These are phyloP conservation scores for Tetrax tetrax DNA, from an alignment of 2,113 vertebrate genomes.

Conservation along the genomic window DNA sequence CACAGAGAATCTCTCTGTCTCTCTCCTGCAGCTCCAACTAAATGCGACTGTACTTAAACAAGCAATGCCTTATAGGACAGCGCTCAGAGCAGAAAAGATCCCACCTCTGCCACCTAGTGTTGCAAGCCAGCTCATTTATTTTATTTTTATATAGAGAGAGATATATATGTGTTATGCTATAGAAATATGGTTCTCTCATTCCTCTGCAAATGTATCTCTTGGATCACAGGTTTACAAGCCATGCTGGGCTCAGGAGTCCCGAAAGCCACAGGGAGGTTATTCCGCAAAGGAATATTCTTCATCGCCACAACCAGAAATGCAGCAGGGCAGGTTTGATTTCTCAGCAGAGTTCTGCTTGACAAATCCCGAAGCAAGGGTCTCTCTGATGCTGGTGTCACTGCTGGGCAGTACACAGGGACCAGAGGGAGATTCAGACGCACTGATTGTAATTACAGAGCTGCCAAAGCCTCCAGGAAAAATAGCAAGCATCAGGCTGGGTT, in stretches of 20 bases:
- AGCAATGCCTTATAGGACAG: constrained; percentile 83
- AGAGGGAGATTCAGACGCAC: constrained; percentile 18
- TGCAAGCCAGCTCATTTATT: constrained; percentile 47
- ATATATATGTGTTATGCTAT: constrained; percentile 2
- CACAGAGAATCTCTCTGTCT: constrained; percentile 73
- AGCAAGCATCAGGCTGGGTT: constrained; percentile 23
- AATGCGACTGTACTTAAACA: constrained; percentile 87
- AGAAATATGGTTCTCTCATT: constrained; percentile 36
- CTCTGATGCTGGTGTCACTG: constrained; percentile 12
- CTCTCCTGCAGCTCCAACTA: constrained; percentile 86
- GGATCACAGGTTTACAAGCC: neutral
- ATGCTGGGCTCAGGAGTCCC: neutral
- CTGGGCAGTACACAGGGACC: neutral
- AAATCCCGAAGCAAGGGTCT: constrained; percentile 31
- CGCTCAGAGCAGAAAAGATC: constrained; percentile 73
- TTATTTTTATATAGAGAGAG: constrained; percentile 23
- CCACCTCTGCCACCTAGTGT: constrained; percentile 83
- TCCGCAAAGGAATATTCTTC: neutral
- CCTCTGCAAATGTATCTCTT: constrained; percentile 4
- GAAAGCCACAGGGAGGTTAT: neutral
- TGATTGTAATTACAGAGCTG: constrained; percentile 52
- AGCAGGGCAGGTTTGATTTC: constrained; percentile 1
- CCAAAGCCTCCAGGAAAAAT: constrained; percentile 28
- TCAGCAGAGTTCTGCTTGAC: constrained; percentile 50
- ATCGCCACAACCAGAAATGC: neutral